phyloP scores from a whole-genome alignment of 2,888 invertebrate genomes.

The Orgyia antiqua region DNA sequence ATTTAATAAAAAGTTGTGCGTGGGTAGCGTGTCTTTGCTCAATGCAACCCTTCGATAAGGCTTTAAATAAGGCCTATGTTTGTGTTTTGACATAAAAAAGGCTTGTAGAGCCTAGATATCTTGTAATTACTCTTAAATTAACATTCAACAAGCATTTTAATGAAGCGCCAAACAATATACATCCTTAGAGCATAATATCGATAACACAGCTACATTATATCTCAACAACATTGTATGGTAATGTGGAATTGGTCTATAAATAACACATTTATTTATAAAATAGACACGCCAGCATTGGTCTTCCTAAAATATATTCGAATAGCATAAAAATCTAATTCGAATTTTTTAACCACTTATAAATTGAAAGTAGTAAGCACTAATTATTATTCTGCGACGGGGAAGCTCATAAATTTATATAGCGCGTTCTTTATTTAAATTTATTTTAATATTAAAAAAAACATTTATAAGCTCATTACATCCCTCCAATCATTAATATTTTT shows the following conservation, averaged over 20 bases:
- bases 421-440: constrained; percentile 32
- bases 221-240: constrained; percentile 18
- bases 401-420: constrained; percentile 24
- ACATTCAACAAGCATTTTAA: too few relatives aligned
- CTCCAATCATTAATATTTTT: constrained; percentile 12
- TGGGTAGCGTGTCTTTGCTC: too few relatives aligned
- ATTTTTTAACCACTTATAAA: constrained; percentile 26
- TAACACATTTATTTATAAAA: constrained; percentile 14
- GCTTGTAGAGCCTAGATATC: too few relatives aligned
- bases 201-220: too few relatives aligned
- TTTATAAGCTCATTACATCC: constrained; percentile 28
- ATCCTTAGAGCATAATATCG: constrained; percentile 21
- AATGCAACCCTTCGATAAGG: too few relatives aligned
- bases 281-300: constrained; percentile 9
- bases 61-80: too few relatives aligned
- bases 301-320: too few relatives aligned
- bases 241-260: constrained; percentile 13
- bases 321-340: constrained; percentile 19
- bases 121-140: too few relatives aligned
- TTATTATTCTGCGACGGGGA: constrained; percentile 27
- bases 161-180: constrained; percentile 8
- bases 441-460: constrained; percentile 19
- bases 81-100: too few relatives aligned
- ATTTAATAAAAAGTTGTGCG: too few relatives aligned
- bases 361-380: constrained; percentile 36